A percentile compares a stretch with the other conserved stretches of the same genome.
These are phyloP conservation scores for Chiloscyllium plagiosum DNA, from an alignment of 2,113 vertebrate species.

Conservation along the genomic window DNA sequence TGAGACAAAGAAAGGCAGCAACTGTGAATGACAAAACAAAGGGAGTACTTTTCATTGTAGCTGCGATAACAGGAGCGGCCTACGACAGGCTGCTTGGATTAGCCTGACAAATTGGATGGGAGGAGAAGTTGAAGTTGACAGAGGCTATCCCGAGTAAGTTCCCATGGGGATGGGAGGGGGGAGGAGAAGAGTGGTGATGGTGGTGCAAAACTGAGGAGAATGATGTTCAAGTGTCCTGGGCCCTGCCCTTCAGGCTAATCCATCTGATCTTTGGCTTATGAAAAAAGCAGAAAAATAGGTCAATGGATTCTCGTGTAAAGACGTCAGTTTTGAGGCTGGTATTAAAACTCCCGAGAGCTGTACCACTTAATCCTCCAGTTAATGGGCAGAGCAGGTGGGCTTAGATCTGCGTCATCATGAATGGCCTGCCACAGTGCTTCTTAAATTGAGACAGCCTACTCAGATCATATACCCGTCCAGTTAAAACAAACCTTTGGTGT, in stretches of 20 bases:
- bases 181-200: not conserved
- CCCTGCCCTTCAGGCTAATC: slow-evolving; percentile 52
- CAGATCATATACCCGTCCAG: slow-evolving; percentile 38
- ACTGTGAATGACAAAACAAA: slow-evolving; percentile 25
- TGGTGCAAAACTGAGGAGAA: slow-evolving; percentile 43
- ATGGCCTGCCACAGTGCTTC: slow-evolving; percentile 43
- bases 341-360: not conserved
- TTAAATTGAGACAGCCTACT: slow-evolving; percentile 41
- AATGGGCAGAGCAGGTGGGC: slow-evolving; percentile 51
- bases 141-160: slow-evolving; percentile 50
- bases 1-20: slow-evolving; percentile 16
- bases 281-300: slow-evolving; percentile 49
- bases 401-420: slow-evolving; percentile 44
- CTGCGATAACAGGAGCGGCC: not conserved
- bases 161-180: slow-evolving; percentile 46
- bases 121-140: slow-evolving; percentile 54
- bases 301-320: slow-evolving; percentile 50
- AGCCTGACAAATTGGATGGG: slow-evolving; percentile 52
- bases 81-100: slow-evolving; percentile 19
- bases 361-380: slow-evolving; percentile 46
- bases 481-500: slow-evolving; percentile 42
- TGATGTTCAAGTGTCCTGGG: slow-evolving; percentile 46
- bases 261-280: slow-evolving; percentile 47
- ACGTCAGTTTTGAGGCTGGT: slow-evolving; percentile 47
- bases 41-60: not conserved